phyloP scores from a whole-genome alignment of 2,113 vertebrate genomes.

The Rhynchomys soricoides region DNA sequence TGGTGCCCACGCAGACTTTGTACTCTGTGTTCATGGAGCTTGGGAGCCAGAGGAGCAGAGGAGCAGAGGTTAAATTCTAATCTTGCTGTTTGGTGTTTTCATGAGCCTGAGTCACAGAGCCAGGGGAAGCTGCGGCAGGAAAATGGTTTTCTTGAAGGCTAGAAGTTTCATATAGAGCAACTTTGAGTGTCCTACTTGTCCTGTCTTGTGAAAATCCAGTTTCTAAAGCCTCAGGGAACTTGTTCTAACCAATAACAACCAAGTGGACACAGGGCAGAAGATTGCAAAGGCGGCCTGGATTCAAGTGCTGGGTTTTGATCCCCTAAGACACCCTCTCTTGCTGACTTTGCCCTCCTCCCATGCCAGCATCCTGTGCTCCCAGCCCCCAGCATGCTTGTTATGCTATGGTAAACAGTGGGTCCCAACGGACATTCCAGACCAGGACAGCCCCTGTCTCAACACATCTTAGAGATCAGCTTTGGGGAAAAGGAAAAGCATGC shows the following conservation, averaged over 20 bases:
- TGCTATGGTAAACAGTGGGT: neutral
- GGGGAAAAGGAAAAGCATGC: neutral
- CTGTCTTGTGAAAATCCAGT: neutral
- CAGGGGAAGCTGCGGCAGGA: neutral
- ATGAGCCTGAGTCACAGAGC: neutral
- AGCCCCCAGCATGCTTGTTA: neutral
- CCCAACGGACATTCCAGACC: neutral
- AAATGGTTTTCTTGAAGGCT: neutral
- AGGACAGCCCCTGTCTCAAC: neutral
- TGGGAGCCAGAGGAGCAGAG: neutral
- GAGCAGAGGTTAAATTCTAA: slow-evolving; percentile 58
- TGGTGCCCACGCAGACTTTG: neutral
- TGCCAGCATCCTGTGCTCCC: neutral
- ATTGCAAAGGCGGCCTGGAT: neutral
- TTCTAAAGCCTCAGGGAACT: neutral
- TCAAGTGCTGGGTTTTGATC: neutral
- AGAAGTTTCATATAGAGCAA: neutral
- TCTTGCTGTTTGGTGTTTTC: slow-evolving; percentile 23
- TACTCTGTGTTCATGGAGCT: neutral
- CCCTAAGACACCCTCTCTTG: neutral
- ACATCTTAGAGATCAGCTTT: neutral
- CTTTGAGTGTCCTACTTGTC: neutral
- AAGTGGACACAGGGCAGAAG: neutral
- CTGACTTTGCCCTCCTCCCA: neutral
- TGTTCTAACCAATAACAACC: neutral